Conservation (phyloP, 2,113 vertebrate genomes). For the Pagrus major region DNA sequence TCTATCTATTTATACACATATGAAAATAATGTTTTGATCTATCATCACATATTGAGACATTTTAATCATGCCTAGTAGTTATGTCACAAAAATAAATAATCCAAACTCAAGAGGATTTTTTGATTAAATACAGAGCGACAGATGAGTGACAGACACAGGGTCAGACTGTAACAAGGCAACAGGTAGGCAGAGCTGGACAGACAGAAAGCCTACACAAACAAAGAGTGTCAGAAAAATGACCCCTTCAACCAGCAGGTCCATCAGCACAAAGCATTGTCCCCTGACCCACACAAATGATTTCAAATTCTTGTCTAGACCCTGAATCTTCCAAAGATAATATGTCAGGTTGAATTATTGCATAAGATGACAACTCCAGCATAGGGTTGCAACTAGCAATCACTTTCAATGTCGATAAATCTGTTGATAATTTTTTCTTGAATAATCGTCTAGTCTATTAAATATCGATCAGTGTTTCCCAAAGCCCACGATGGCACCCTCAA, state of each 20-base stretch:
- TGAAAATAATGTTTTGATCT: neutral
- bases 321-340: neutral
- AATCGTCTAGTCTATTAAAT: too few species aligned
- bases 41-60: neutral
- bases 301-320: neutral
- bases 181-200: constrained; percentile 6
- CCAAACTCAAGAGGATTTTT: neutral
- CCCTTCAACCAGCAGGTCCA: constrained; percentile 6
- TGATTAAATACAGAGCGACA: constrained; percentile 1
- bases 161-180: neutral
- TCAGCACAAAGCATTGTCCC: neutral
- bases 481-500: too few species aligned
- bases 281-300: neutral
- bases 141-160: neutral
- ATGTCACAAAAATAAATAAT: constrained; percentile 2
- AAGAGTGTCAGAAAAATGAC: constrained; percentile 3
- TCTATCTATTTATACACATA: too few species aligned
- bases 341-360: neutral
- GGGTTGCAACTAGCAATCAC: too few species aligned
- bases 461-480: too few species aligned
- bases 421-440: too few species aligned
- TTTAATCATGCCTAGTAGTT: neutral
- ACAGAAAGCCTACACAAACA: neutral
- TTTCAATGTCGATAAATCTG: too few species aligned
- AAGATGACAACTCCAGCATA: too few species aligned